These are phyloP conservation scores for Vanacampus margaritifer DNA, from an alignment of 2,113 vertebrate genomes.

Conservation along the genomic window DNA sequence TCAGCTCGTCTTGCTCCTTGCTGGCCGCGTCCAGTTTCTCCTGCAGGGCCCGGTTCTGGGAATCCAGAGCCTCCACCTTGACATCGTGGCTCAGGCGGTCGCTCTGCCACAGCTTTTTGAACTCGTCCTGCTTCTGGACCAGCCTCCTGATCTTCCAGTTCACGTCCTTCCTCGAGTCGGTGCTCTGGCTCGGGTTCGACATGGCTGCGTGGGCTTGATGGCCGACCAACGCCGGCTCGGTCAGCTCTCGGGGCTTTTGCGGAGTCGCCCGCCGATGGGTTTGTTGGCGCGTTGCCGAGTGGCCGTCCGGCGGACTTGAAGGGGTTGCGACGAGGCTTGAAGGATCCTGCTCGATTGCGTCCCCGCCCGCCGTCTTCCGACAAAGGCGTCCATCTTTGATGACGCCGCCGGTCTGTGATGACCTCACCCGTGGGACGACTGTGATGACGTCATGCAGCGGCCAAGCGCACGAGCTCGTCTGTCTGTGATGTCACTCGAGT, in stretches of 20 bases:
- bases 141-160: slow-evolving; percentile 5
- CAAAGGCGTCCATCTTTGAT: slow-evolving; percentile 6
- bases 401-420: neutral
- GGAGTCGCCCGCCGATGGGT: too few species aligned
- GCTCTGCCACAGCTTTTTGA: slow-evolving; percentile 2
- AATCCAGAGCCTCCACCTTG: neutral
- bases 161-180: neutral
- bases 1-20: neutral
- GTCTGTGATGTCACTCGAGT: slow-evolving; percentile 3
- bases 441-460: neutral
- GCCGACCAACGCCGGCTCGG: too few species aligned
- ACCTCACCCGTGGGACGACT: neutral
- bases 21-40: slow-evolving; percentile 1
- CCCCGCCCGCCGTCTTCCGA: too few species aligned
- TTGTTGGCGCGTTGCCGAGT: too few species aligned
- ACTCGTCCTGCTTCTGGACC: slow-evolving; percentile 4
- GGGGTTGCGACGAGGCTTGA: neutral
- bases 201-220: neutral
- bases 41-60: neutral
- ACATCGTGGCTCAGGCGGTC: neutral
- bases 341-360: too few species aligned
- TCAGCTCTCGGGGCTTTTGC: too few species aligned
- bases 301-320: neutral
- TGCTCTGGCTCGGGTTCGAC: neutral
- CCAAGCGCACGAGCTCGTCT: neutral